Evolutionary conservation across 2,888 invertebrate genomes (phyloP).

Genomic region (Drosophila nr. fundita): DNA sequence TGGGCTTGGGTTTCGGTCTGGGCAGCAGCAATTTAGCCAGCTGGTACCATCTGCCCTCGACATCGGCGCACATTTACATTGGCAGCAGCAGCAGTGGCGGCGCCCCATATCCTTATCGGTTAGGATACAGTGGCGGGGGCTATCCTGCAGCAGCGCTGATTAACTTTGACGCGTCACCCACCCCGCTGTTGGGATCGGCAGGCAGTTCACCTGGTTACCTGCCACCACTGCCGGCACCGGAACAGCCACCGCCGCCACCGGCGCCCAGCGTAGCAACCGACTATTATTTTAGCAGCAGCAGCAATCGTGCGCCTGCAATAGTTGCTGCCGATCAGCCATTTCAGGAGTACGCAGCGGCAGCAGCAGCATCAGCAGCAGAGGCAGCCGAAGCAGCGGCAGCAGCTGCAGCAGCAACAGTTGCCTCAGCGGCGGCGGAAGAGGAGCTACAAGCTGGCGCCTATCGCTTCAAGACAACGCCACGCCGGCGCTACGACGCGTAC

Average conservation of each 20-base stretch:
- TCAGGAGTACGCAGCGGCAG: conserved; percentile 43
- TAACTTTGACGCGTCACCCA: conserved; percentile 76
- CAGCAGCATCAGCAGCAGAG: conserved; percentile 61
- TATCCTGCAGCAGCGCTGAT: conserved; percentile 74
- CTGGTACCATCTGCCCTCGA: conserved; percentile 76
- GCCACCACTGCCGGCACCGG: conserved; percentile 59
- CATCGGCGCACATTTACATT: conserved; percentile 80
- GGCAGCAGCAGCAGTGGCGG: conserved; percentile 72
- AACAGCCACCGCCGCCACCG: conserved; percentile 71
- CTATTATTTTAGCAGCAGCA: conserved; percentile 62
- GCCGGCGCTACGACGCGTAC: conserved; percentile 73
- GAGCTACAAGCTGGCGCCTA: conserved; percentile 75
- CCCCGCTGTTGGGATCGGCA: conserved; percentile 74
- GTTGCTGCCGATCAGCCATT: conserved; percentile 35
- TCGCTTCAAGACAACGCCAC: conserved; percentile 71
- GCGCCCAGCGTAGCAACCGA: conserved; percentile 74
- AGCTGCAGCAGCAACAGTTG: conserved; percentile 57
- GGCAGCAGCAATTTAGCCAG: conserved; percentile 73
- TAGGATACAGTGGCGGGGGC: conserved; percentile 68
- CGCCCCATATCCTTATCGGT: conserved; percentile 63
- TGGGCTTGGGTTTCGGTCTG: conserved; percentile 74
- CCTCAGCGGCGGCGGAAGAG: conserved; percentile 61
- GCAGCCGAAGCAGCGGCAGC: conserved; percentile 43
- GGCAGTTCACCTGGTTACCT: conserved; percentile 67
- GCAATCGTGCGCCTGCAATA: conserved; percentile 35